Evolutionary conservation across 1,140 invertebrate genomes (phyloP).

Genomic region (Neodiprion pinetum): DNA sequence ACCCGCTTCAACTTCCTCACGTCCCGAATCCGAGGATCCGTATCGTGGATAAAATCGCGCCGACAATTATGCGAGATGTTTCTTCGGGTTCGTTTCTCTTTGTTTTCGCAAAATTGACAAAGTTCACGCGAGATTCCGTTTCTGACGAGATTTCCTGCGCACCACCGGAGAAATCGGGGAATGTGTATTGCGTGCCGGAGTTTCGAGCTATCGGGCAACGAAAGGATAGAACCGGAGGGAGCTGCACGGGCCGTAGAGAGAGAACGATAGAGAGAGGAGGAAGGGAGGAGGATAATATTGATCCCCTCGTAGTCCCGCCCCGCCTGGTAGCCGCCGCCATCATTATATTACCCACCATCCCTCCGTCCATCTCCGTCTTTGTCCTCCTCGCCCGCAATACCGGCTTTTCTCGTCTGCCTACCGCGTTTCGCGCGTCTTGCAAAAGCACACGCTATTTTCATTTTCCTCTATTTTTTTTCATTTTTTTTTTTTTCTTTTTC

Average conservation of each 20-base stretch:
- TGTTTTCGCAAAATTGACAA: neutral
- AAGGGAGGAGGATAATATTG: conserved; percentile 63
- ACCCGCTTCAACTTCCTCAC: neutral
- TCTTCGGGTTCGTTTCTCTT: neutral
- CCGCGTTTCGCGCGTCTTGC: neutral
- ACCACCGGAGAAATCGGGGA: too few relatives aligned
- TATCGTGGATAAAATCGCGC: neutral
- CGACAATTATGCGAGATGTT: neutral
- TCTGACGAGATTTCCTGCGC: too few relatives aligned
- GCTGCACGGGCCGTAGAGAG: conserved; percentile 14
- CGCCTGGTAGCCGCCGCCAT: conserved; percentile 60
- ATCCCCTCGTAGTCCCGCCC: conserved; percentile 63
- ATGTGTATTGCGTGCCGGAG: conserved; percentile 29
- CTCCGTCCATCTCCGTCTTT: conserved; percentile 41
- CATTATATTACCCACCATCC: conserved; percentile 65
- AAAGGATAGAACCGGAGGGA: conserved; percentile 26
- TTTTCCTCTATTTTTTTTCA: neutral
- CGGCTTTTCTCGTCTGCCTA: neutral
- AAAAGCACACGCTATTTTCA: neutral
- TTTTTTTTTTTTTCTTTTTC: neutral
- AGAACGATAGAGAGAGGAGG: conserved; percentile 26
- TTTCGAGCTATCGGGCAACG: conserved; percentile 25
- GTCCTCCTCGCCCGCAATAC: conserved; percentile 19
- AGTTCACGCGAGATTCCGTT: too few relatives aligned
- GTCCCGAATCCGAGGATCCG: neutral